These are phyloP conservation scores for Bombyx huttoni DNA, from an alignment of 2,888 invertebrate species.

Conservation along the genomic window DNA sequence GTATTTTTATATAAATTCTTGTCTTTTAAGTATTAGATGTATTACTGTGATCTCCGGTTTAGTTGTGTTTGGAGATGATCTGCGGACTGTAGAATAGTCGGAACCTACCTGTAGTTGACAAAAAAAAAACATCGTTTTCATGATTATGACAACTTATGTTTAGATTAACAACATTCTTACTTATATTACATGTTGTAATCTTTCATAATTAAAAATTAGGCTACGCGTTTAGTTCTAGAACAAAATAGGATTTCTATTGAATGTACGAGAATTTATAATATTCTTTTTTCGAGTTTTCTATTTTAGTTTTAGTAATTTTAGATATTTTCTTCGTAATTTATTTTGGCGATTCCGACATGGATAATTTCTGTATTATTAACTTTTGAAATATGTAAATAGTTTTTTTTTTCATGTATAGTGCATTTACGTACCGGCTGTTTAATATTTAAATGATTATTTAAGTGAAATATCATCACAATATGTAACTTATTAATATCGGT, in stretches of 20 bases:
- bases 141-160: slow-evolving; percentile 11
- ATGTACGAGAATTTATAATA: slow-evolving; percentile 22
- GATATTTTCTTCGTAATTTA: slow-evolving; percentile 49
- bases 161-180: slow-evolving; percentile 10
- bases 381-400: slow-evolving; percentile 48
- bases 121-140: slow-evolving; percentile 15
- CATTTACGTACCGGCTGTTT: slow-evolving; percentile 62
- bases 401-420: slow-evolving; percentile 54
- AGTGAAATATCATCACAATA: slow-evolving; percentile 34
- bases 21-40: slow-evolving; percentile 48
- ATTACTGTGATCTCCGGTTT: slow-evolving; percentile 62
- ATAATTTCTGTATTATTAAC: slow-evolving; percentile 20
- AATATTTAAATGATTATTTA: slow-evolving; percentile 47
- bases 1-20: slow-evolving; percentile 6
- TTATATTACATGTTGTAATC: slow-evolving; percentile 12
- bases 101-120: slow-evolving; percentile 16
- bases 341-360: slow-evolving; percentile 34
- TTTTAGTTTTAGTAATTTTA: slow-evolving; percentile 8
- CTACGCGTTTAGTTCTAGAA: slow-evolving; percentile 34
- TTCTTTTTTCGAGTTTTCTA: slow-evolving; percentile 10
- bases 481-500: slow-evolving; percentile 4
- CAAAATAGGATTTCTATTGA: slow-evolving; percentile 52
- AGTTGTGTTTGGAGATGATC: slow-evolving; percentile 46
- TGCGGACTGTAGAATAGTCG: slow-evolving; percentile 26
- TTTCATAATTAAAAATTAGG: slow-evolving; percentile 27